phyloP scores from a whole-genome alignment of 2,113 vertebrate species.

The Colaptes auratus region DNA sequence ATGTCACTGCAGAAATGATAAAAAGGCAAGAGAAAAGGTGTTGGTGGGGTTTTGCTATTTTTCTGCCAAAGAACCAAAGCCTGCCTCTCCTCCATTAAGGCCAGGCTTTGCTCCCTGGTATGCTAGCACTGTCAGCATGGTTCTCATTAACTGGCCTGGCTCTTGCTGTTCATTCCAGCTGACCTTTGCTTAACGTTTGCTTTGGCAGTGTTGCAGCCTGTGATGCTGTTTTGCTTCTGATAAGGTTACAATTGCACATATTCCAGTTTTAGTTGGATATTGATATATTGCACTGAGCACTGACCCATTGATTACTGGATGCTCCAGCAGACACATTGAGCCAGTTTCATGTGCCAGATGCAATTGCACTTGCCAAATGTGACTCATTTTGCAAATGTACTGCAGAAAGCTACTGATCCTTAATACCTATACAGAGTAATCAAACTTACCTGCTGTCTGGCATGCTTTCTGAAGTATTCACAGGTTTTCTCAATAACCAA shows the following conservation, averaged over 20 bases:
- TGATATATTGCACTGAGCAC: background rate
- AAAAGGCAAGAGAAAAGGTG: background rate
- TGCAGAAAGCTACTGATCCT: background rate
- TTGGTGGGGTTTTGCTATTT: background rate
- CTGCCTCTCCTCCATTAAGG: background rate
- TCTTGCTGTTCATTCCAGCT: background rate
- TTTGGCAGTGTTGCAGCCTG: constrained; percentile 33
- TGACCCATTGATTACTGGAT: background rate
- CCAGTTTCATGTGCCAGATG: background rate
- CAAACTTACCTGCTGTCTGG: background rate
- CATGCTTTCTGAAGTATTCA: background rate
- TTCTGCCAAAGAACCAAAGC: background rate
- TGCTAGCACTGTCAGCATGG: background rate
- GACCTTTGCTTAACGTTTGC: constrained; percentile 48
- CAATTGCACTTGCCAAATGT: background rate
- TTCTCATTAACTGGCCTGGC: background rate
- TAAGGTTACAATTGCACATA: constrained; percentile 11
- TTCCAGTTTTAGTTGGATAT: background rate
- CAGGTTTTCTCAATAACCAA: background rate
- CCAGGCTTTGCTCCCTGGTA: background rate
- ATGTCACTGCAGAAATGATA: background rate
- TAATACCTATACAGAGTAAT: background rate
- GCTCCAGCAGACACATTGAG: background rate
- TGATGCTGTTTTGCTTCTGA: constrained; percentile 28
- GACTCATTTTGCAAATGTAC: background rate